Percentiles rank a stretch among this genome's conserved stretches.
phyloP scores from a whole-genome alignment of 2,797 vertebrate species.

The Rousettus madagascariensis region DNA sequence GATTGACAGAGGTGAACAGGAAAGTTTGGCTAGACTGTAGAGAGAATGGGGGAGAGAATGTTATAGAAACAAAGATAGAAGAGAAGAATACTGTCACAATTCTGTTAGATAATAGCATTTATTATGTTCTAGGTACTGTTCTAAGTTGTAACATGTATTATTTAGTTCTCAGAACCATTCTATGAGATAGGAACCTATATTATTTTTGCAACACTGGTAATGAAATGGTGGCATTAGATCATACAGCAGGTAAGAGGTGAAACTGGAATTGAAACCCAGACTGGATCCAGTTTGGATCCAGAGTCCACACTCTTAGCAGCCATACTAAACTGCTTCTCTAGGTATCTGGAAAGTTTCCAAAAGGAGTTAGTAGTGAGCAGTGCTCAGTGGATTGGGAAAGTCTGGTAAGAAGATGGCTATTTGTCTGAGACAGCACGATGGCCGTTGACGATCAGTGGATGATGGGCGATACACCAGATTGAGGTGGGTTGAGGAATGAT shows the following conservation, averaged over 20 bases:
- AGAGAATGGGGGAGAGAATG: background rate
- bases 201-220: background rate
- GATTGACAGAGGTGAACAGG: too few species aligned
- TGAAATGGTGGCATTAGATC: background rate
- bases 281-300: background rate
- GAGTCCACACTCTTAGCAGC: background rate
- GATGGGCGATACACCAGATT: background rate
- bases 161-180: background rate
- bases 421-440: background rate
- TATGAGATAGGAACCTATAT: background rate
- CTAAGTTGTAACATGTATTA: background rate
- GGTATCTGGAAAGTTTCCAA: background rate
- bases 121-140: background rate
- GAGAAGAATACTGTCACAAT: background rate
- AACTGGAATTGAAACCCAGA: background rate
- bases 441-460: background rate
- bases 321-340: background rate
- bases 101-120: background rate
- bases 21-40: background rate
- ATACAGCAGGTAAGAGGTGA: background rate
- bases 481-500: background rate
- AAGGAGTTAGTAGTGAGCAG: background rate
- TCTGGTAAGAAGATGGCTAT: background rate
- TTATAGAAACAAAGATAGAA: background rate
- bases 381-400: background rate